Conservation (phyloP, 2,888 invertebrate genomes). For the Carpatolechia fugitivella region DNA sequence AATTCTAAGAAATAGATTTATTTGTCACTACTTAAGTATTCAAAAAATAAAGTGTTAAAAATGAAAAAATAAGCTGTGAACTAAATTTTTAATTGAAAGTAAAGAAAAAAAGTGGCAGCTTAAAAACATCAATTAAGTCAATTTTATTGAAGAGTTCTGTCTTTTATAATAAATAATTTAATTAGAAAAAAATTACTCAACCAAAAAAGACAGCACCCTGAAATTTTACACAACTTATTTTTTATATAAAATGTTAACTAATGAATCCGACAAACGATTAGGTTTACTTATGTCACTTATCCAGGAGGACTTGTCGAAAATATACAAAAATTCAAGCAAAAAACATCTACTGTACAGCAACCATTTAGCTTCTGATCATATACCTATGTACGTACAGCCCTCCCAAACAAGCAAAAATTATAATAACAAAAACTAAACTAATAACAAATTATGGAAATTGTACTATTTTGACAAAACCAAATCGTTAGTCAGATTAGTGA, state of each 20-base stretch:
- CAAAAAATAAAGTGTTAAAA: constrained; percentile 51
- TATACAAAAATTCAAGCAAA: constrained; percentile 64
- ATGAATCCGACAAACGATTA: constrained; percentile 37
- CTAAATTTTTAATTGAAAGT: constrained; percentile 41
- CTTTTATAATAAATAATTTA: constrained; percentile 19
- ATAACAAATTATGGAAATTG: no score
- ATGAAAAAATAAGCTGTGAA: constrained; percentile 72
- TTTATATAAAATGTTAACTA: constrained; percentile 65
- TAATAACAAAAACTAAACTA: background rate
- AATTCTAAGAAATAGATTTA: background rate
- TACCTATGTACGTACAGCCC: constrained; percentile 33
- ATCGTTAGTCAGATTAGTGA: constrained; percentile 38
- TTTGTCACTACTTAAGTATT: constrained; percentile 38
- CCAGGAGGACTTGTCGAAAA: constrained; percentile 40
- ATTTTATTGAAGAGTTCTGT: constrained; percentile 28
- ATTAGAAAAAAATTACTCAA: background rate
- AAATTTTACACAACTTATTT: constrained; percentile 68
- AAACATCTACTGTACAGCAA: constrained; percentile 72
- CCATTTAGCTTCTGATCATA: constrained; percentile 52
- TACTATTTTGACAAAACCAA: constrained; percentile 31
- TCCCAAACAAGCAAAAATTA: constrained; percentile 24
- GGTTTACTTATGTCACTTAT: constrained; percentile 33
- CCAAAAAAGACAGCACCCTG: constrained; percentile 45
- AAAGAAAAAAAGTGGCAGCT: constrained; percentile 35
- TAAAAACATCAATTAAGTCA: constrained; percentile 34